These are phyloP conservation scores for Lycocerus yunnanus DNA, from an alignment of 2,888 invertebrate species.

Conservation along the genomic window DNA sequence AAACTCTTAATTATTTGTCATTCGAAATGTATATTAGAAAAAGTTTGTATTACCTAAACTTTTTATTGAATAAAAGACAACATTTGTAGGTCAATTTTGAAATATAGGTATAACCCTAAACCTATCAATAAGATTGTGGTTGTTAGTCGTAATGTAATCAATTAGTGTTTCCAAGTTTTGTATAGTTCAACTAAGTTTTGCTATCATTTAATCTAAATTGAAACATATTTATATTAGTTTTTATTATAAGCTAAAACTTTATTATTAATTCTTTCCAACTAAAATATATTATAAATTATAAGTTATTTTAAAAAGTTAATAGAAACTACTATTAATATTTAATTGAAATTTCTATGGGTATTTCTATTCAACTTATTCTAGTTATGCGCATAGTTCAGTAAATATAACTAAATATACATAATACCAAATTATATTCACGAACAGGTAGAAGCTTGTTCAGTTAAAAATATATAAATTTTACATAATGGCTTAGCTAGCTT, in stretches of 20 bases:
- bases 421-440: neutral
- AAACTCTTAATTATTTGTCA: neutral
- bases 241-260: neutral
- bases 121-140: slow-evolving; percentile 4
- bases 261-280: neutral
- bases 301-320: neutral
- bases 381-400: neutral
- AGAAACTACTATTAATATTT: neutral
- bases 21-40: neutral
- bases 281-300: neutral
- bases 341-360: neutral
- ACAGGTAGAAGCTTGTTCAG: neutral
- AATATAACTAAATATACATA: neutral
- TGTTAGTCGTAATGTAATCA: slow-evolving; percentile 4
- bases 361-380: neutral
- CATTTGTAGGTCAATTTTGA: neutral
- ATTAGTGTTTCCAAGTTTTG: slow-evolving; percentile 3
- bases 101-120: slow-evolving; percentile 2
- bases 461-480: neutral
- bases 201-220: slow-evolving; percentile 1
- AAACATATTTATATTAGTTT: neutral
- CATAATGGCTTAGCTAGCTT: neutral
- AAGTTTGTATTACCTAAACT: neutral
- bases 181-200: neutral
- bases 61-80: neutral